phyloP scores from a whole-genome alignment of 2,888 invertebrate genomes.

The Idaea aversata region DNA sequence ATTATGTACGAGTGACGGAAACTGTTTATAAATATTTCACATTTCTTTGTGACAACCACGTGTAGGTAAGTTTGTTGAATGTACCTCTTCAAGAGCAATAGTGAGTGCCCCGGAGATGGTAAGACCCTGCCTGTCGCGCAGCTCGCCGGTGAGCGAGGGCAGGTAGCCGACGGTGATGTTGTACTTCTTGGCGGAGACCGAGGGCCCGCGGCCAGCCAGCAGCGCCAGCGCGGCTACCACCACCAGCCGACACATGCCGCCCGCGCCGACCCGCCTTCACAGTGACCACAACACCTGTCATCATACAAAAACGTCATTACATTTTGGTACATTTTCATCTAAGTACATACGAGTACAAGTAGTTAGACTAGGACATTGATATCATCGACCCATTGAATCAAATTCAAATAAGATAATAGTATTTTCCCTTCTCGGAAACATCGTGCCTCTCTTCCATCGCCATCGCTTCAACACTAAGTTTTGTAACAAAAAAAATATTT shows the following conservation, averaged over 20 bases:
- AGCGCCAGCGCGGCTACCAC: constrained; percentile 84
- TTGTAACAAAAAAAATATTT: no score
- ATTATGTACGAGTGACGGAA: neutral
- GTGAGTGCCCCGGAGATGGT: constrained; percentile 94
- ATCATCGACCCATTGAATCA: no score
- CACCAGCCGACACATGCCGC: constrained; percentile 83
- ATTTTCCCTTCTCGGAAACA: no score
- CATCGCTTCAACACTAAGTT: no score
- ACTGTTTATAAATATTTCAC: neutral
- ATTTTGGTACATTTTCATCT: no score
- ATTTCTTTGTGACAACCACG: neutral
- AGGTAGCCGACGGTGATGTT: constrained; percentile 91
- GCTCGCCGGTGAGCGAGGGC: constrained; percentile 88
- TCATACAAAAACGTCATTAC: neutral
- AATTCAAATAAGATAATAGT: no score
- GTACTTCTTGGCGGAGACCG: constrained; percentile 70
- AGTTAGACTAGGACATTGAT: no score
- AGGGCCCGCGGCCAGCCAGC: constrained; percentile 78
- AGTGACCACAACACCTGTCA: constrained; percentile 57
- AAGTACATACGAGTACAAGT: no score
- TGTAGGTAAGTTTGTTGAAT: neutral
- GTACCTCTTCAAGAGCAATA: constrained; percentile 91
- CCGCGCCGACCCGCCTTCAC: constrained; percentile 58
- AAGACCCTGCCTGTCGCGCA: constrained; percentile 90
- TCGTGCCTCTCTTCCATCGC: no score